These are phyloP conservation scores for Philhelius pedissequus DNA, from an alignment of 2,888 invertebrate genomes.

Conservation along the genomic window DNA sequence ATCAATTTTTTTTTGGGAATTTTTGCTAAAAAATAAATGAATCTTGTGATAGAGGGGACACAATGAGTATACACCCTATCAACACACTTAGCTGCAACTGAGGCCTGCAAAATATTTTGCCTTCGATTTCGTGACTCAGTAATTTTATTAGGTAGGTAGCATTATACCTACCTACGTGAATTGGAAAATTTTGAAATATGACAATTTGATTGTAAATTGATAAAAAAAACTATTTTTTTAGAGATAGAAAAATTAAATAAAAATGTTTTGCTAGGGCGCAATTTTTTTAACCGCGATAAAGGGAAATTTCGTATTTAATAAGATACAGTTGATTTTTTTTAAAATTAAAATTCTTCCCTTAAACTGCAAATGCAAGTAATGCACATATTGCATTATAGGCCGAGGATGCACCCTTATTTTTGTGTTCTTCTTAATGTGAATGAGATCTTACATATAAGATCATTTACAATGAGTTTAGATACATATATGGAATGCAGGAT, in stretches of 20 bases:
- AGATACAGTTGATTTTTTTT: background rate
- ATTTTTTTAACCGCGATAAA: background rate
- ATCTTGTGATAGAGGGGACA: conserved; percentile 33
- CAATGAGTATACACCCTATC: conserved; percentile 22
- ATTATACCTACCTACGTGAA: background rate
- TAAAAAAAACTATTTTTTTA: background rate
- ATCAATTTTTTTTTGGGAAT: conserved; percentile 63
- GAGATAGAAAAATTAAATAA: background rate
- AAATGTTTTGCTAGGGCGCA: background rate
- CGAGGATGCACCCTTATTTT: conserved; percentile 28
- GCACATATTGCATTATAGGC: conserved; percentile 2
- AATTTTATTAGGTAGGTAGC: conserved; percentile 18
- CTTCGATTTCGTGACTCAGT: conserved; percentile 49
- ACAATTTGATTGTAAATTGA: conserved; percentile 49
- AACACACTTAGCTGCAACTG: background rate
- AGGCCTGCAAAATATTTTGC: conserved; percentile 41
- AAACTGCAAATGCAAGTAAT: background rate
- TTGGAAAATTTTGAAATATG: conserved; percentile 38
- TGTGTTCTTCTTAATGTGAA: background rate
- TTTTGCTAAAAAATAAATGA: conserved; percentile 69
- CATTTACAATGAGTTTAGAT: no score
- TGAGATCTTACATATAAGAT: conserved; percentile 10
- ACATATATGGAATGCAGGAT: no score
- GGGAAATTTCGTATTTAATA: background rate
- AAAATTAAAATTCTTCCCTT: background rate